A percentile compares a stretch with the other conserved stretches of the same genome.
phyloP scores from a whole-genome alignment of 2,888 invertebrate species.

The Ophion slaviceki region DNA sequence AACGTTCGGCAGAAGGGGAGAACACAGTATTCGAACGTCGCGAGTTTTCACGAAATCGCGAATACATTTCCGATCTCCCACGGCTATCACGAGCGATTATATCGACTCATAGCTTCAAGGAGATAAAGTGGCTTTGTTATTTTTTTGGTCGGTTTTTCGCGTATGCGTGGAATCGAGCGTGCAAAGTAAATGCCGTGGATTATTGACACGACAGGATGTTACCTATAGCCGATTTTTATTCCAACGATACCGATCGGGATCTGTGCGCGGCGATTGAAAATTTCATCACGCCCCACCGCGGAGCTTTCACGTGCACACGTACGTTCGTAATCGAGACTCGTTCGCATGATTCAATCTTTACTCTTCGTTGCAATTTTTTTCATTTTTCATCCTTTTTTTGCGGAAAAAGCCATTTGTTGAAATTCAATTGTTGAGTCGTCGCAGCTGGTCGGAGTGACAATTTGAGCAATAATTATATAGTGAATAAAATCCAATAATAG shows the following conservation, averaged over 20 bases:
- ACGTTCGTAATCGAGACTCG: not conserved
- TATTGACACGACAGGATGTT: not conserved
- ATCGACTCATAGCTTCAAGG: slow-evolving; percentile 2
- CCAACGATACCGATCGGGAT: slow-evolving; percentile 6
- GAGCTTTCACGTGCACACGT: not conserved
- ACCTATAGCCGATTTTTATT: slow-evolving; percentile 3
- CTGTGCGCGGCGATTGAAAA: not conserved
- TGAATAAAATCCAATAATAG: too few species aligned
- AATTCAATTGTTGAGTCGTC: too few species aligned
- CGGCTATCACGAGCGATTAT: slow-evolving; percentile 14
- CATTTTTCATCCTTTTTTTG: too few species aligned
- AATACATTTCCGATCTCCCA: slow-evolving; percentile 9
- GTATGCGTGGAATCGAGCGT: not conserved
- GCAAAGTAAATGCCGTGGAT: not conserved
- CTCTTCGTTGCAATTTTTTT: too few species aligned
- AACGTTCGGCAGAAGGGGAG: not conserved
- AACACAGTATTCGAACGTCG: not conserved
- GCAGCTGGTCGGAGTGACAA: too few species aligned
- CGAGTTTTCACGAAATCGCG: slow-evolving; percentile 37
- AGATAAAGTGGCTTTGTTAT: slow-evolving; percentile 13
- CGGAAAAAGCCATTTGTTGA: too few species aligned
- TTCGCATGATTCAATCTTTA: too few species aligned
- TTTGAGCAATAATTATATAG: too few species aligned
- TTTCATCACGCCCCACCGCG: not conserved
- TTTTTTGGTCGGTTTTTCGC: not conserved